Percentiles rank a stretch among this genome's conserved stretches.
Conservation (phyloP, 2,797 vertebrate species). For the Megaceryle alcyon region DNA sequence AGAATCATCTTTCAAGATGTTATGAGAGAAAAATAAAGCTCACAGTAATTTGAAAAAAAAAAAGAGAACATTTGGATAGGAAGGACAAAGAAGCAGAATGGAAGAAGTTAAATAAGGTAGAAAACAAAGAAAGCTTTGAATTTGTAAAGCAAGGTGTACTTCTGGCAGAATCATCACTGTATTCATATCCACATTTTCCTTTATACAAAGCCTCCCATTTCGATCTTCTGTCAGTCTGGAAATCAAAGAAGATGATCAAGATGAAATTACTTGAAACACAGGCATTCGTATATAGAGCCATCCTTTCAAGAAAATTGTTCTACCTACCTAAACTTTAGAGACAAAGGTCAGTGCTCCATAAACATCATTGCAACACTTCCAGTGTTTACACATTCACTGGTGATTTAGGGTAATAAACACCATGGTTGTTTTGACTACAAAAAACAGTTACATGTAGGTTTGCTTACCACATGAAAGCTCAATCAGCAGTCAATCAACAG, state of each 20-base stretch:
- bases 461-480: background rate
- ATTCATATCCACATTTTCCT: background rate
- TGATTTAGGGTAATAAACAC: background rate
- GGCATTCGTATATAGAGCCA: background rate
- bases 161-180: background rate
- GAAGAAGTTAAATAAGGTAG: background rate
- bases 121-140: constrained; percentile 43
- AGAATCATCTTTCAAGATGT: constrained; percentile 41
- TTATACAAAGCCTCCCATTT: background rate
- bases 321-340: background rate
- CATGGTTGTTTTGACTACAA: background rate
- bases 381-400: background rate
- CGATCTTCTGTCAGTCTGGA: background rate
- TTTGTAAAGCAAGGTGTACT: background rate
- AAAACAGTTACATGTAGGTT: background rate
- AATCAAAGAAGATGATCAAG: constrained; percentile 15
- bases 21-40: constrained; percentile 23
- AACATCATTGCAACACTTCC: background rate
- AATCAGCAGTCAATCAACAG: background rate
- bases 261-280: constrained; percentile 5
- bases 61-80: background rate
- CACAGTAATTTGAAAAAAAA: constrained; percentile 6
- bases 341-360: background rate
- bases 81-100: background rate
- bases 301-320: constrained; percentile 1